Conservation (phyloP, 2,888 invertebrate genomes). For the Isoperla grammatica region DNA sequence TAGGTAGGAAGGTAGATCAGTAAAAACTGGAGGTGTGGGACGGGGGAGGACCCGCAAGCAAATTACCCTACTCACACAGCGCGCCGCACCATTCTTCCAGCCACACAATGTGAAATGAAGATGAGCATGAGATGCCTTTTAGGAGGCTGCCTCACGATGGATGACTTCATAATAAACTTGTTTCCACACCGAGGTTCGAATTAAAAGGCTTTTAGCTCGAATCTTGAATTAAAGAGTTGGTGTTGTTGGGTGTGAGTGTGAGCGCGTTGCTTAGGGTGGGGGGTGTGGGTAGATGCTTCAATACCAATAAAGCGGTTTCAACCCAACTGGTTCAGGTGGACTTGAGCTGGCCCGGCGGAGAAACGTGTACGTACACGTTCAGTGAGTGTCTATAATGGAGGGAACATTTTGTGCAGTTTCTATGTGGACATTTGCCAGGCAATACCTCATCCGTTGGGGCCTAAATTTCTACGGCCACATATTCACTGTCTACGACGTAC, state of each 20-base stretch:
- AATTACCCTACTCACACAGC: constrained; percentile 7
- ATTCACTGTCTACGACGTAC: not conserved
- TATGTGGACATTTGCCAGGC: constrained; percentile 12
- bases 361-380: not conserved
- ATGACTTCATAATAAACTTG: constrained; percentile 1
- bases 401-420: not conserved
- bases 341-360: not conserved
- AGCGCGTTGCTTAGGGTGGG: not conserved
- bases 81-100: not conserved
- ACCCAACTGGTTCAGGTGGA: not conserved
- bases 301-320: constrained; percentile 1
- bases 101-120: constrained; percentile 7
- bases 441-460: constrained; percentile 9
- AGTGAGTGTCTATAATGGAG: not conserved
- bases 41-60: not conserved
- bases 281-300: not conserved
- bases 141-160: constrained; percentile 3
- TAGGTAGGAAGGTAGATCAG: no score
- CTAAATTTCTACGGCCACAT: constrained; percentile 15
- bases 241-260: not conserved
- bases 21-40: not conserved
- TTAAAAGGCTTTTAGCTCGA: constrained; percentile 11
- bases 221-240: not conserved
- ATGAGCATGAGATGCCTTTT: constrained; percentile 15
- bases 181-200: not conserved